Base-by-base conservation (phyloP, 23 tunicate genomes). In the Halocynthia aurantium region DNA sequence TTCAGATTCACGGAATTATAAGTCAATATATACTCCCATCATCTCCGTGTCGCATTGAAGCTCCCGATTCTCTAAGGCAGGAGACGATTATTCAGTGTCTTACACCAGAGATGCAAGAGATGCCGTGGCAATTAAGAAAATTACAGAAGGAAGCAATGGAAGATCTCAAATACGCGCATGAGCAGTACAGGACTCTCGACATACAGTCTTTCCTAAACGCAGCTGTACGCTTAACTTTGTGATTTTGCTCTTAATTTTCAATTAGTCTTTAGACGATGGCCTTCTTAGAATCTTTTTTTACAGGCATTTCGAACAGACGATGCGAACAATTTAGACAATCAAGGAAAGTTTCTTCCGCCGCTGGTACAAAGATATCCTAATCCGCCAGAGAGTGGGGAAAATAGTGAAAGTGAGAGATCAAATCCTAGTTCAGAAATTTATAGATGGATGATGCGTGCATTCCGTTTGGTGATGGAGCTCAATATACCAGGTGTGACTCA, bases 51-150 rank as follows among this genome's bases (percentile, higher is more conserved):
- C 84, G 75, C 57, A 73, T 83, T 53, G 95, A 88, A n/a, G 77
- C 83, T 15, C 72, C 95, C 1, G 77, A 66, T 60, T 57, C 51
- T 6, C 77, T 88, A 7, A 61, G 83, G 12, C 75, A 84, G 51
- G 67, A 76, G 5, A 64, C 86, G 7, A 74, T 76, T 10, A 19
- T 20, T 11, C 79, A 83, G 21, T 80, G 81, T 52, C 52, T 78
- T 31, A 55, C 87, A 0, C 68, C 80, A 6, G 87, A 88, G 19
- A 58, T 79, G 72, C 57, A 51, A n/a, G 95, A 88, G 53, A 83
- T 83, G 87, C 95, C 95, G 22, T 83, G 87, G 95, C 64, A 88
- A 61, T 61, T 88, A 57, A 57, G 86, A 64, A 78, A 88, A 64
- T 61, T 88, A 52, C 95, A 88, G 63, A 77, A 57, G 77, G 86